Conservation (phyloP, 2,797 vertebrate species). For the Sebastes minor region DNA sequence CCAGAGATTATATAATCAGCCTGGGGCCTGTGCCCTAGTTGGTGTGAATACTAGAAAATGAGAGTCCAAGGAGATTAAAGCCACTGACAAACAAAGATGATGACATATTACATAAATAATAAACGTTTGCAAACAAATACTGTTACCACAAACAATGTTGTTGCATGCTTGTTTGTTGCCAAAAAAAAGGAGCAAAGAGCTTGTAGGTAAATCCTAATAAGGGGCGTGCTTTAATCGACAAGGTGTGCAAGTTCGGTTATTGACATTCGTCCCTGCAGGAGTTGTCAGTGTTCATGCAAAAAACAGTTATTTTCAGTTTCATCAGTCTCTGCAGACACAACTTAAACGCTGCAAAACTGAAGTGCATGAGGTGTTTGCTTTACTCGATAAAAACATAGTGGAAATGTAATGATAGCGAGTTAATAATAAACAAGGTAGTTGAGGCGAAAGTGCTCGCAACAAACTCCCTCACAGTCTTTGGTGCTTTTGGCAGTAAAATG, state of each 20-base stretch:
- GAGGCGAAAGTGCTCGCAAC: constrained; percentile 41
- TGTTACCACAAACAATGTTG: neutral
- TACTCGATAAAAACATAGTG: too few species aligned
- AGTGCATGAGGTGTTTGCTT: neutral
- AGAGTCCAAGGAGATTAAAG: constrained; percentile 58
- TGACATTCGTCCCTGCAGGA: constrained; percentile 27
- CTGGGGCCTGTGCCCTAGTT: constrained; percentile 63
- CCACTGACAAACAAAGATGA: constrained; percentile 43
- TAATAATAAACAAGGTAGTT: constrained; percentile 33
- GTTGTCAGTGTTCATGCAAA: constrained; percentile 15
- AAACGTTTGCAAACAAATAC: constrained; percentile 26
- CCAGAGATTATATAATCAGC: constrained; percentile 68
- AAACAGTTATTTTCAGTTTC: neutral
- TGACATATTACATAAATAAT: constrained; percentile 35
- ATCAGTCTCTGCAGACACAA: neutral
- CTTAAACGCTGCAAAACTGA: neutral
- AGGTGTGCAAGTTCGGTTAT: constrained; percentile 32
- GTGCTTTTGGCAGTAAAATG: constrained; percentile 22
- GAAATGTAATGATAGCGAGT: too few species aligned
- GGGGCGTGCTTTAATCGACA: constrained; percentile 2
- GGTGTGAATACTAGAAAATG: constrained; percentile 60
- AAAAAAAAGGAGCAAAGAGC: neutral
- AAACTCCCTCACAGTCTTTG: neutral
- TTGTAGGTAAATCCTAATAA: neutral
- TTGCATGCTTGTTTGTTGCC: neutral